Percentiles rank a stretch among this genome's conserved stretches.
These are phyloP conservation scores for Lordiphosa andalusiaca DNA, from an alignment of 2,888 invertebrate genomes.

Conservation along the genomic window DNA sequence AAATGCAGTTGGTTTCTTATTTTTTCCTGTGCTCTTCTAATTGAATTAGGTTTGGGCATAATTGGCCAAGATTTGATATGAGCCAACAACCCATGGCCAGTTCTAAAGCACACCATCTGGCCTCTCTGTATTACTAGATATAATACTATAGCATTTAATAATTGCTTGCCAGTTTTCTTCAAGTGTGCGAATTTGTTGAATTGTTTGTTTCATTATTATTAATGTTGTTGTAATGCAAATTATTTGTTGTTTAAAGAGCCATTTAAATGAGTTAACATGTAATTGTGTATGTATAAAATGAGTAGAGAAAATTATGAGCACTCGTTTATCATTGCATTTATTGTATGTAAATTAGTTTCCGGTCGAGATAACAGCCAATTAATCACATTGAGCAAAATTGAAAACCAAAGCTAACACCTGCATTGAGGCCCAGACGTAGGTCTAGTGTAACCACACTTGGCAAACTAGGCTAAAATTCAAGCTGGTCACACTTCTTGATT, in stretches of 20 bases:
- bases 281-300: slow-evolving; percentile 19
- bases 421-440: no score
- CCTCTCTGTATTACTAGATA: background rate
- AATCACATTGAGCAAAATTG: background rate
- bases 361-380: slow-evolving; percentile 16
- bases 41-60: slow-evolving; percentile 11
- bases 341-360: slow-evolving; percentile 52
- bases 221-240: slow-evolving; percentile 25
- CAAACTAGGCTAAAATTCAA: no score
- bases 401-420: no score
- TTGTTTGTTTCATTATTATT: slow-evolving; percentile 2
- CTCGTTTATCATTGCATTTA: slow-evolving; percentile 27
- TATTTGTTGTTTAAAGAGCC: slow-evolving; percentile 37
- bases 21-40: slow-evolving; percentile 20
- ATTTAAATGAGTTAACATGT: slow-evolving; percentile 42
- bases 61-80: slow-evolving; percentile 1
- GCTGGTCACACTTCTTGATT: no score
- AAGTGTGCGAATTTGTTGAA: slow-evolving; percentile 51
- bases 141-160: slow-evolving; percentile 2
- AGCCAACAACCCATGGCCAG: no score
- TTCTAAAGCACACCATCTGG: background rate
- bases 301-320: slow-evolving; percentile 34
- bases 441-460: no score
- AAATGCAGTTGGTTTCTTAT: slow-evolving; percentile 66
- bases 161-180: slow-evolving; percentile 24